These are phyloP conservation scores for Alligator sinensis DNA, from an alignment of 2,113 vertebrate species.

Conservation along the genomic window DNA sequence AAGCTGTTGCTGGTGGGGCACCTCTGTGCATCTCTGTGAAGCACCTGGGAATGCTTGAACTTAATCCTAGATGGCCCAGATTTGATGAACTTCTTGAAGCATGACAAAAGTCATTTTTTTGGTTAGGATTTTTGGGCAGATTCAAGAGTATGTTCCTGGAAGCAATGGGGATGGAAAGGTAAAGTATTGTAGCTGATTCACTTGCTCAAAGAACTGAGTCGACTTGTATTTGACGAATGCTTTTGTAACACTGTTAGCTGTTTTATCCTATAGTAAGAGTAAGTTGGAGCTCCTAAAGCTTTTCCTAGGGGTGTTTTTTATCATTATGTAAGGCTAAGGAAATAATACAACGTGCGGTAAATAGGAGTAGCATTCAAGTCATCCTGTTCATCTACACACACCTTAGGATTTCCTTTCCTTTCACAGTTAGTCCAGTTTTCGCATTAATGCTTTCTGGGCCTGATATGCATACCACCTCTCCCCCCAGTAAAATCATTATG, in stretches of 20 bases:
- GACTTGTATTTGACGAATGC: background rate
- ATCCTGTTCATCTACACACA: background rate
- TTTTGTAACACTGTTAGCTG: background rate
- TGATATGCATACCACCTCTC: background rate
- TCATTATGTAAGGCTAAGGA: background rate
- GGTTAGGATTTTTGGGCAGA: background rate
- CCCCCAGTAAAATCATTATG: background rate
- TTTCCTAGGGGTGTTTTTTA: background rate
- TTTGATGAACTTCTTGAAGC: too few relatives aligned
- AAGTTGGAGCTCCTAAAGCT: background rate
- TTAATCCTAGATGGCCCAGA: too few relatives aligned
- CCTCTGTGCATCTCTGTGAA: too few relatives aligned
- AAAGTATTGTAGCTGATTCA: background rate
- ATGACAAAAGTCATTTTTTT: background rate
- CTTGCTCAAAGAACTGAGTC: background rate
- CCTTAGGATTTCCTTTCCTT: background rate
- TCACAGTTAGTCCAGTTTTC: background rate
- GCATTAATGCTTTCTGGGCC: background rate
- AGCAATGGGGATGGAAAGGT: background rate
- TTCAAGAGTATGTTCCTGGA: background rate
- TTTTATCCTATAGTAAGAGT: background rate
- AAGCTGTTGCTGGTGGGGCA: too few relatives aligned
- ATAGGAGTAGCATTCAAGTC: background rate
- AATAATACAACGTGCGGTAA: slow-evolving; percentile 2
- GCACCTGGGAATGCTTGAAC: too few relatives aligned